Evolutionary conservation across 2,888 invertebrate species (phyloP).

Genomic region (Aricia artaxerxes): DNA sequence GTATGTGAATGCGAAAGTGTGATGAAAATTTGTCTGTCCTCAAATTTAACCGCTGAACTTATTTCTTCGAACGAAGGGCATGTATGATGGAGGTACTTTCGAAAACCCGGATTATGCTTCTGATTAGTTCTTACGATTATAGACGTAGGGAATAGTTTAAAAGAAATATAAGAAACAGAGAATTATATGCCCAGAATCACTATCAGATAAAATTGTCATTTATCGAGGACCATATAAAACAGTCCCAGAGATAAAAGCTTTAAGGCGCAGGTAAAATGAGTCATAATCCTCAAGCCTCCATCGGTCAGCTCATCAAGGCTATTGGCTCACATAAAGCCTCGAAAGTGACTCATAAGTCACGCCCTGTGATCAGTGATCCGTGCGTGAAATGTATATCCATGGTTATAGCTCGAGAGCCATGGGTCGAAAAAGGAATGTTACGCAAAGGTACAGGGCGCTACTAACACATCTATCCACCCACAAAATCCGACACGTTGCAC

Average conservation of each 20-base stretch:
- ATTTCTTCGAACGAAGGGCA: no score
- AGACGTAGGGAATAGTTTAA: no score
- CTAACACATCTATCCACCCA: no score
- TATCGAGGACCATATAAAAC: background rate
- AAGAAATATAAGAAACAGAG: no score
- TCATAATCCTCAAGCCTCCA: background rate
- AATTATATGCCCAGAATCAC: background rate
- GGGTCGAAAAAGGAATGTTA: background rate
- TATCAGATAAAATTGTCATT: background rate
- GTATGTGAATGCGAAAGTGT: no score
- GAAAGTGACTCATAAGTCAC: slow-evolving; percentile 20
- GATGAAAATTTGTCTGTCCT: no score
- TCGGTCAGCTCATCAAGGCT: slow-evolving; percentile 18
- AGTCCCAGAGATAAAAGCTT: background rate
- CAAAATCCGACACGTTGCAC: no score
- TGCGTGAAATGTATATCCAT: background rate
- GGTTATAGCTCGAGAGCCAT: background rate
- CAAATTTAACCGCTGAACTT: no score
- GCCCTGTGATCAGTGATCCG: slow-evolving; percentile 18
- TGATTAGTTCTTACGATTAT: no score
- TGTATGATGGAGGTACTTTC: no score
- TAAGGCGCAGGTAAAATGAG: background rate
- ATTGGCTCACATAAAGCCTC: slow-evolving; percentile 11
- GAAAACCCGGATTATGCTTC: no score
- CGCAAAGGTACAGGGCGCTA: no score